A percentile compares a stretch with the other conserved stretches of the same genome.
Evolutionary conservation across 2,888 invertebrate genomes (phyloP).

Genomic region (Lycaena phlaeas): DNA sequence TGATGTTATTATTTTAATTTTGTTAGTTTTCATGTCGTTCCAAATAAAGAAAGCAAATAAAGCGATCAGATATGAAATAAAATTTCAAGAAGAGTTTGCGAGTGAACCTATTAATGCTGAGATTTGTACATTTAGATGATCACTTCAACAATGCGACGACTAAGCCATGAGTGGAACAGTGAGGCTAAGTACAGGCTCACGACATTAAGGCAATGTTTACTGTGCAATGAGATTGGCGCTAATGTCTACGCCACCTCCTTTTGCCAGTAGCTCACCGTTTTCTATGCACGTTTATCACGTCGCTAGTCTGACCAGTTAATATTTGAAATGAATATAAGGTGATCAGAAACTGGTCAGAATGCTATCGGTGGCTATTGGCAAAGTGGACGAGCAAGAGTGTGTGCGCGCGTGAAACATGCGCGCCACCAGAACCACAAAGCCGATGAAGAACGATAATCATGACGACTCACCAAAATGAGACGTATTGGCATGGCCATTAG

Average conservation of each 20-base stretch:
- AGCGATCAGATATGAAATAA: constrained; percentile 48
- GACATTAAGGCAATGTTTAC: constrained; percentile 49
- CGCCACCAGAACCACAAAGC: constrained; percentile 68
- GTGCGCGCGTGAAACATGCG: constrained; percentile 54
- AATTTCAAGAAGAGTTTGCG: constrained; percentile 43
- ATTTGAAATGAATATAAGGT: not conserved
- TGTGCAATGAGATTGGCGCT: constrained; percentile 46
- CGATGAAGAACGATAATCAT: constrained; percentile 56
- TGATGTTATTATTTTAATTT: constrained; percentile 34
- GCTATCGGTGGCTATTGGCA: constrained; percentile 18
- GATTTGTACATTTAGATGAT: constrained; percentile 42
- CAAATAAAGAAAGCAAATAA: constrained; percentile 42
- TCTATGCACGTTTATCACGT: not conserved
- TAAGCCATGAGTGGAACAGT: constrained; percentile 61
- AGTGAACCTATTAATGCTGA: constrained; percentile 44
- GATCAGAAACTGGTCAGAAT: not conserved
- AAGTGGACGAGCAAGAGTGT: constrained; percentile 35
- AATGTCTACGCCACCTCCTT: constrained; percentile 40
- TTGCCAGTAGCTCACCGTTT: constrained; percentile 28
- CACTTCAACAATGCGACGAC: constrained; percentile 62
- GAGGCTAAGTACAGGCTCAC: constrained; percentile 59
- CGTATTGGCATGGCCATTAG: constrained; percentile 72
- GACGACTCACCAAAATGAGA: constrained; percentile 73
- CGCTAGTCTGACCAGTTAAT: constrained; percentile 2
- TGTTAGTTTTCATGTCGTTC: constrained; percentile 48